Conservation (phyloP, 2,797 vertebrate genomes). For the Parambassis ranga region DNA sequence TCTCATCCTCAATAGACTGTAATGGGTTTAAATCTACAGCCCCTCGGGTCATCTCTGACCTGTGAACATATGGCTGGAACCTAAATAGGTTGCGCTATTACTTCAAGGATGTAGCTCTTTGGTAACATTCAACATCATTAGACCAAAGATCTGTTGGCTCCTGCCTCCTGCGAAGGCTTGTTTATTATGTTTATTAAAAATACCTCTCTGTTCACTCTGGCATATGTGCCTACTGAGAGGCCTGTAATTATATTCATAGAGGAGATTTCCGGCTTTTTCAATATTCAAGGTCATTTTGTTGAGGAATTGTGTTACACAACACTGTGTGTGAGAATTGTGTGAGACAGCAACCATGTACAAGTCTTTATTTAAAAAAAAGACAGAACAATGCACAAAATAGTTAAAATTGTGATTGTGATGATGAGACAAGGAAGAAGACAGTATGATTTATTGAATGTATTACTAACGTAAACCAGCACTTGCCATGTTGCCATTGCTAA, state of each 20-base stretch:
- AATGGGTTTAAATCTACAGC: constrained; percentile 20
- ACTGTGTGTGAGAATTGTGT: constrained; percentile 5
- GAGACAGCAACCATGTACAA: not conserved
- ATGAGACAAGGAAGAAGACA: not conserved
- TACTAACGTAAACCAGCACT: not conserved
- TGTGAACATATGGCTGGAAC: constrained; percentile 3
- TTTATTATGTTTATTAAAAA: constrained; percentile 44
- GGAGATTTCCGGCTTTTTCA: constrained; percentile 22
- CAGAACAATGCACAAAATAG: no score
- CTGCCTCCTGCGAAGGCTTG: not conserved
- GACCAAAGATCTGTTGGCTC: constrained; percentile 3
- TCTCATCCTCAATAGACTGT: not conserved
- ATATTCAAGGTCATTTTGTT: constrained; percentile 35
- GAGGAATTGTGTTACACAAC: constrained; percentile 14
- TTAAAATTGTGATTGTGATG: constrained; percentile 33
- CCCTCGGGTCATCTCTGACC: constrained; percentile 3
- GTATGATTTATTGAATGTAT: not conserved
- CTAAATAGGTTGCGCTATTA: constrained; percentile 5
- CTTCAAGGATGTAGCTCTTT: constrained; percentile 7
- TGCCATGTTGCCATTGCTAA: not conserved
- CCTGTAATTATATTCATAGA: constrained; percentile 10
- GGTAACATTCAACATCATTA: constrained; percentile 22
- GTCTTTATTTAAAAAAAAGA: constrained; percentile 51
- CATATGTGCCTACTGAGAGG: constrained; percentile 2
- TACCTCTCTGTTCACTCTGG: constrained; percentile 16